Conservation (phyloP, 2,113 vertebrate species). For the Helogale parvula region DNA sequence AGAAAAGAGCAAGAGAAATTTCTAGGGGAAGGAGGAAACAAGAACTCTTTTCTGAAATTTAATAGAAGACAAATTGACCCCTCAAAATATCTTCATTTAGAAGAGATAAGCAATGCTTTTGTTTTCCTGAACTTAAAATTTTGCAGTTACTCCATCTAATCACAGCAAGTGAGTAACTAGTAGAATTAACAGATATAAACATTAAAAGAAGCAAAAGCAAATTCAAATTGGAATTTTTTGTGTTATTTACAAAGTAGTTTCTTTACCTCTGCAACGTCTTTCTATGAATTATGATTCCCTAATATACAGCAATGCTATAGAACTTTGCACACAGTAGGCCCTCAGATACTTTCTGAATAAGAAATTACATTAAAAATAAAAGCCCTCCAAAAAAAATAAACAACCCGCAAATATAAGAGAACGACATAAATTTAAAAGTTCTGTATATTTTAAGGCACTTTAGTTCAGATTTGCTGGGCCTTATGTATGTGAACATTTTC, state of each 20-base stretch:
- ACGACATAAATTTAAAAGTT: not conserved
- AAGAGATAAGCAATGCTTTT: not conserved
- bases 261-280: constrained; percentile 33
- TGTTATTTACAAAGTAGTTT: constrained; percentile 35
- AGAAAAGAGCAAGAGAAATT: constrained; percentile 83
- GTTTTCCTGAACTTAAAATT: constrained; percentile 29
- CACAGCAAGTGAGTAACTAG: constrained; percentile 4
- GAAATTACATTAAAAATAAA: constrained; percentile 42
- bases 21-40: not conserved
- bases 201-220: constrained; percentile 38
- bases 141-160: constrained; percentile 16
- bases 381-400: not conserved
- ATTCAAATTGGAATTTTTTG: constrained; percentile 26
- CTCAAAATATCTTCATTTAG: constrained; percentile 2
- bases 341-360: constrained; percentile 52
- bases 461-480: not conserved
- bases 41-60: constrained; percentile 52
- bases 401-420: not conserved
- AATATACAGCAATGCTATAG: not conserved
- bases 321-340: not conserved
- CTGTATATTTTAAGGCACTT: constrained; percentile 42
- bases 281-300: constrained; percentile 36
- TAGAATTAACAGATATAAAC: not conserved
- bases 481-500: constrained; percentile 23
- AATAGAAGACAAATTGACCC: not conserved